Evolutionary conservation across 1,140 invertebrate genomes (phyloP).

Genomic region (Muscidifurax raptorellus): DNA sequence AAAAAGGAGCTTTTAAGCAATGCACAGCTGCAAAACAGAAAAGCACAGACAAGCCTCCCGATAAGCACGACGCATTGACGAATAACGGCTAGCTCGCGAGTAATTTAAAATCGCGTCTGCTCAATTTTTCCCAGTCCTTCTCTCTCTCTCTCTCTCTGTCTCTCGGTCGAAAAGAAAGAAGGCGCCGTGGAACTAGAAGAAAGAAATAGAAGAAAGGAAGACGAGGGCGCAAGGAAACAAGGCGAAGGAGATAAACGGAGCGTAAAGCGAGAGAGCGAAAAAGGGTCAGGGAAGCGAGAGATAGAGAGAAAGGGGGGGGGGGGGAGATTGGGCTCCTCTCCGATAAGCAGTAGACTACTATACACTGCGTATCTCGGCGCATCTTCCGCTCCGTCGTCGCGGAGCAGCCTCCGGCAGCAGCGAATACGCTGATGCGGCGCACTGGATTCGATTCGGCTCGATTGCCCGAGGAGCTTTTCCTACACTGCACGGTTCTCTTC

Average conservation of each 20-base stretch:
- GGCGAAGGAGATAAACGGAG: conserved; percentile 34
- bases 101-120: conserved; percentile 16
- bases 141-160: background rate
- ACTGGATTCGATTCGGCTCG: conserved; percentile 61
- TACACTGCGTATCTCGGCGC: conserved; percentile 57
- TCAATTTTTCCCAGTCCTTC: conserved; percentile 29
- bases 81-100: conserved; percentile 12
- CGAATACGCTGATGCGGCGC: conserved; percentile 68
- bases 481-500: background rate
- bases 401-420: conserved; percentile 38
- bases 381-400: conserved; percentile 53
- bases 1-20: background rate
- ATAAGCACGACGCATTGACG: conserved; percentile 43
- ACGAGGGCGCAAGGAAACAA: background rate
- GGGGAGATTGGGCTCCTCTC: conserved; percentile 48
- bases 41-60: background rate
- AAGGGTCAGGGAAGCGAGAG: background rate
- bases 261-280: conserved; percentile 27
- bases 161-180: background rate
- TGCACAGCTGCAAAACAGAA: background rate
- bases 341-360: conserved; percentile 67
- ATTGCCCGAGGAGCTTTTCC: conserved; percentile 57
- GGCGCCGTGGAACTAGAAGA: background rate
- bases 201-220: background rate
- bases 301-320: conserved; percentile 23